Evolutionary conservation across 2,113 vertebrate species (phyloP), one percentile per base, ranked within the genome.

Genomic region (Accipiter cooperii): DNA sequence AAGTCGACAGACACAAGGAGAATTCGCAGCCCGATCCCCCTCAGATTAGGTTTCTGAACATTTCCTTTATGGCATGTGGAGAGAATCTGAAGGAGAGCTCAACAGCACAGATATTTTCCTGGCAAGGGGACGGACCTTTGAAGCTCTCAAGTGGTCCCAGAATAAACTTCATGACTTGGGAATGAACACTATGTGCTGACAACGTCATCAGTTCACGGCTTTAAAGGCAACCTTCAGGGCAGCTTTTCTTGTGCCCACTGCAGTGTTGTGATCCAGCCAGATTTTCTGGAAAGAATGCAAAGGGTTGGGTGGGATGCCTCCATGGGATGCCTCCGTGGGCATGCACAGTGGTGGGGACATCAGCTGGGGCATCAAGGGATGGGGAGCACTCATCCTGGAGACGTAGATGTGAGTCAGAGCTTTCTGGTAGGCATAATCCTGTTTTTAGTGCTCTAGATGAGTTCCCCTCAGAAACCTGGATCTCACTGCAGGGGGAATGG

Each of bases 141-240:
- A 96, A 97, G 87, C 93, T 85, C 75, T 96, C 46, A 93, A 96
- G 94, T 88, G 84, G 91, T 96, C 95, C 95, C 95, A 94, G 95
- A 97, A 97, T 97, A 97, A 94, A 94, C 91, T 60, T 95, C 84
- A 94, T 83, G 87, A 91, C 94, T 97, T 97, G 84, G 68, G 94
- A 97, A 97, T 86, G 95, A 97, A 93, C 93, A 33, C 91, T 96
- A 96, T 97, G 96, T 95, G 87, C 94, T 86, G 84, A 95, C 91
- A 88, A 86, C 82, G 12, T 95, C 94, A 94, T 84, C 89, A 84
- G 86, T 69, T 92, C 89, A 65, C 0, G 1, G 66, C 75, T 94
- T 94, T 93, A 91, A 96, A 95, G 96, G 93, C 84, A 95, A 60
- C n/a, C 63, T 84, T 91, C 84, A 83, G 74, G 63, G 63, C 42